These are phyloP conservation scores for Coleophora flavipennella DNA, from an alignment of 2,888 invertebrate genomes.

Conservation along the genomic window DNA sequence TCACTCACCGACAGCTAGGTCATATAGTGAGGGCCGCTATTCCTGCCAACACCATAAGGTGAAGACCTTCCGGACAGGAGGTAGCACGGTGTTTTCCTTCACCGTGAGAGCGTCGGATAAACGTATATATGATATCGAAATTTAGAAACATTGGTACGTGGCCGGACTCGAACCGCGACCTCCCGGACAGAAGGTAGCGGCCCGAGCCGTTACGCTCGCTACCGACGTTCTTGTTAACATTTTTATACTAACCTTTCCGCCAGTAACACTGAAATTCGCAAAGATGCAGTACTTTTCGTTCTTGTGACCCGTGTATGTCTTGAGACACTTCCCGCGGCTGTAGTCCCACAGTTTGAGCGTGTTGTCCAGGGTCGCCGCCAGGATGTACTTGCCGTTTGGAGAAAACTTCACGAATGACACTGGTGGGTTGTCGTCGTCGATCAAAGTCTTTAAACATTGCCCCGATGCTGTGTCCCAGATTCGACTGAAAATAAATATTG, in stretches of 20 bases:
- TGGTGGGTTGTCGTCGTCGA: constrained; percentile 99
- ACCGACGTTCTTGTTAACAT: too few relatives aligned
- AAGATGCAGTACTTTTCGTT: constrained; percentile 99
- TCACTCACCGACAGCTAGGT: too few relatives aligned
- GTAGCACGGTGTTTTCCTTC: too few relatives aligned
- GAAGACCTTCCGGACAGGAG: too few relatives aligned
- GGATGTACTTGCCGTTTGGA: constrained; percentile 98
- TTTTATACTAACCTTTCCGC: constrained; percentile 87
- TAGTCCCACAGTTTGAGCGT: constrained; percentile 99
- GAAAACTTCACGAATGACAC: constrained; percentile 99
- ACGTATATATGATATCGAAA: too few relatives aligned
- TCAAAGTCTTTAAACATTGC: constrained; percentile 98
- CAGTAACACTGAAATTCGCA: constrained; percentile 99
- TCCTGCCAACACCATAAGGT: too few relatives aligned
- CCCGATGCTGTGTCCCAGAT: constrained; percentile 99
- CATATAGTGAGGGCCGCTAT: too few relatives aligned
- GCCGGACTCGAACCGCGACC: too few relatives aligned
- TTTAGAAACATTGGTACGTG: too few relatives aligned
- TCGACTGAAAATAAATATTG: constrained; percentile 74
- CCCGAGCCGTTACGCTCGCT: too few relatives aligned
- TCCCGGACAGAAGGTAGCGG: too few relatives aligned
- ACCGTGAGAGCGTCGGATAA: too few relatives aligned
- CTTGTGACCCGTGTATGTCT: constrained; percentile 98
- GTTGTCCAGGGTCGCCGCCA: constrained; percentile 98
- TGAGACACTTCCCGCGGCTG: constrained; percentile 97